These are phyloP conservation scores for Menura novaehollandiae DNA, from an alignment of 2,113 vertebrate genomes.

Conservation along the genomic window DNA sequence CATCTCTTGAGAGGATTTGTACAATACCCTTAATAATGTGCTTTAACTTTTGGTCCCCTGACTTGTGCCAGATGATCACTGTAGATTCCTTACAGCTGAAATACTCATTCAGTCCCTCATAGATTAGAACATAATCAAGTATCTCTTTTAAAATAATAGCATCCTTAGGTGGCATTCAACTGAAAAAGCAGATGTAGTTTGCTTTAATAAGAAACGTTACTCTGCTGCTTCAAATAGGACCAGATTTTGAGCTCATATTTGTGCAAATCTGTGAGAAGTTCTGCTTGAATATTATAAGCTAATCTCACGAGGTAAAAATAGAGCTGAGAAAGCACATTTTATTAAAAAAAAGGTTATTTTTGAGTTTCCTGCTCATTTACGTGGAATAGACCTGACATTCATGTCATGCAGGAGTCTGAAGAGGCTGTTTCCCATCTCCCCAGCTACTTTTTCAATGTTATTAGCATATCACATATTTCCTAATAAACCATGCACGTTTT, in stretches of 20 bases:
- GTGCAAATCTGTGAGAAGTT: background rate
- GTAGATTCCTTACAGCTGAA: background rate
- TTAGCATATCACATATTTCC: background rate
- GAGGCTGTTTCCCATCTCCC: background rate
- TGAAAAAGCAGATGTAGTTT: background rate
- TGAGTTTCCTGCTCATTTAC: background rate
- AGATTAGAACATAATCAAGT: too few relatives aligned
- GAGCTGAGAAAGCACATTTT: background rate
- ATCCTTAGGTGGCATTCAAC: background rate
- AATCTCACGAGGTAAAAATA: background rate
- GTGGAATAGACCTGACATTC: background rate
- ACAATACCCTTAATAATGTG: background rate
- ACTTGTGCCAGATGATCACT: background rate
- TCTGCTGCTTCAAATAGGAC: background rate
- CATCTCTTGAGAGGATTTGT: background rate
- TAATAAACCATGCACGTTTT: background rate
- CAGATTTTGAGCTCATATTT: background rate
- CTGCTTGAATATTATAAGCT: background rate
- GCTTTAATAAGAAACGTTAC: background rate
- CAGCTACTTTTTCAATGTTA: background rate
- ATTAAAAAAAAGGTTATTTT: background rate
- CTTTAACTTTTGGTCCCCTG: background rate
- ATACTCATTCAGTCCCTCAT: too few relatives aligned
- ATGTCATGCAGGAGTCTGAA: background rate
- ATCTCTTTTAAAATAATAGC: background rate